phyloP scores from a whole-genome alignment of 2,888 invertebrate species.

The Pinctada fucata region DNA sequence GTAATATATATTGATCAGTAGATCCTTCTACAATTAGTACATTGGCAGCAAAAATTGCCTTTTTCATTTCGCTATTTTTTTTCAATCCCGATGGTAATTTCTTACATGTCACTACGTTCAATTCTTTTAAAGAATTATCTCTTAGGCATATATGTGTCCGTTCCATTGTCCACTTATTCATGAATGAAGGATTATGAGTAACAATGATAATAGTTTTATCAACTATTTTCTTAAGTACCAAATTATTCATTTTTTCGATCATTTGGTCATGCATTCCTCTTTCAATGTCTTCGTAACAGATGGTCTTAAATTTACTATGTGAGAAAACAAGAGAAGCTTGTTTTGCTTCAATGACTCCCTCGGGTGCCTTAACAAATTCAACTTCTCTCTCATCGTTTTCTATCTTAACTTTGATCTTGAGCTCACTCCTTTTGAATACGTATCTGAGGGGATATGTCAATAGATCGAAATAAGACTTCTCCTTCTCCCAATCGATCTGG shows the following conservation, averaged over 20 bases:
- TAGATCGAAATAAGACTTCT: background rate
- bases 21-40: constrained; percentile 13
- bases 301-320: constrained; percentile 27
- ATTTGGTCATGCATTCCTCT: constrained; percentile 50
- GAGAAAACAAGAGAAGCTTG: constrained; percentile 38
- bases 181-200: constrained; percentile 31
- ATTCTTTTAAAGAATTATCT: no score
- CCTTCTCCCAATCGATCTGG: no score
- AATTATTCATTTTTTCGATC: constrained; percentile 34
- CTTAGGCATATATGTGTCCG: background rate
- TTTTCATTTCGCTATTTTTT: constrained; percentile 1
- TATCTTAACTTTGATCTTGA: background rate
- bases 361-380: constrained; percentile 36
- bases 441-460: constrained; percentile 10
- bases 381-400: background rate
- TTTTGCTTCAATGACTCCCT: constrained; percentile 44
- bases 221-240: constrained; percentile 7
- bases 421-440: background rate
- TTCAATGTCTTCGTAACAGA: constrained; percentile 42
- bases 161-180: constrained; percentile 16
- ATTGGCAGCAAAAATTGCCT: constrained; percentile 11
- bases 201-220: constrained; percentile 29
- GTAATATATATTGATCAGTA: background rate
- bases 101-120: background rate
- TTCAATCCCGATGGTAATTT: no score